These are phyloP conservation scores for Himalopsyche kuldschensis DNA, from an alignment of 2,888 invertebrate genomes.

Conservation along the genomic window DNA sequence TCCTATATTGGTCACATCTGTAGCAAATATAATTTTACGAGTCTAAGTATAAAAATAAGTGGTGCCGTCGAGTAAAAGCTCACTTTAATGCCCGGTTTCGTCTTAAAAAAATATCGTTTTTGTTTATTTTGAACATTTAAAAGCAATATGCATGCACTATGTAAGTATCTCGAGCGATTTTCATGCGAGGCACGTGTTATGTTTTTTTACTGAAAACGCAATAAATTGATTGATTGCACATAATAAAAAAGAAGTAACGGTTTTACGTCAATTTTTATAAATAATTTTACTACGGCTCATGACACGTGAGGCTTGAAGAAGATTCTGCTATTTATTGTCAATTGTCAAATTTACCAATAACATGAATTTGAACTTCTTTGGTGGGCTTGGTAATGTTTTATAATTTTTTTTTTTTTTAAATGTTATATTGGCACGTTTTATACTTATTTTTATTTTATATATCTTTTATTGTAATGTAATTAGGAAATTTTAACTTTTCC, in stretches of 20 bases:
- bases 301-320: neutral
- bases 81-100: neutral
- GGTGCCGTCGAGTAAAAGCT: neutral
- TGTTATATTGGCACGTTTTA: no score
- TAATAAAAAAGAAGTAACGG: neutral
- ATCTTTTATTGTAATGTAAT: no score
- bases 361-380: no score
- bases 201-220: neutral
- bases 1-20: conserved; percentile 23
- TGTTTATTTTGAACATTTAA: conserved; percentile 2
- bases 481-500: no score
- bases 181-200: neutral
- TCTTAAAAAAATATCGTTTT: conserved; percentile 3
- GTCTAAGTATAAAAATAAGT: conserved; percentile 12
- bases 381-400: no score
- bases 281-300: neutral
- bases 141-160: neutral
- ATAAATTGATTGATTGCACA: conserved; percentile 2
- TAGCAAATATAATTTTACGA: conserved; percentile 22
- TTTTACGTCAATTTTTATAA: neutral
- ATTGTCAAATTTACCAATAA: no score
- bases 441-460: no score
- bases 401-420: no score
- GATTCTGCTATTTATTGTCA: neutral
- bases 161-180: neutral